phyloP scores from a whole-genome alignment of 2,797 vertebrate species.

The Chaetodon trifasciatus region DNA sequence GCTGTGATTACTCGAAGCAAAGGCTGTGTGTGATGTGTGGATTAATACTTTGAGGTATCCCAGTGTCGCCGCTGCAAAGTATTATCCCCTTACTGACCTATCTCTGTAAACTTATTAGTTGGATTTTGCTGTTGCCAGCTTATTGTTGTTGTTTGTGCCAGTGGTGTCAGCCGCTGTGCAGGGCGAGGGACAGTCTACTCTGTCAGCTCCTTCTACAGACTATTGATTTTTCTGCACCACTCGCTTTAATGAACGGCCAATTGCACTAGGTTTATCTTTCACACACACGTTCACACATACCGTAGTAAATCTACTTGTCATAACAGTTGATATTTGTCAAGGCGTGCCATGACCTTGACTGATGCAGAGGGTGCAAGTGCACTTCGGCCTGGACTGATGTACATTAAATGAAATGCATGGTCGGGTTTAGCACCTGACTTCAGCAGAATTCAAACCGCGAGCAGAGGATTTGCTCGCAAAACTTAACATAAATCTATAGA shows the following conservation, averaged over 20 bases:
- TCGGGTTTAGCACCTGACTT: slow-evolving; percentile 70
- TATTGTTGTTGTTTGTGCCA: slow-evolving; percentile 60
- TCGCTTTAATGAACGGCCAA: slow-evolving; percentile 78
- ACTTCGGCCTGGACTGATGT: slow-evolving; percentile 26
- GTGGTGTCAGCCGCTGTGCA: slow-evolving; percentile 50
- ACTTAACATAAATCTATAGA: slow-evolving; percentile 54
- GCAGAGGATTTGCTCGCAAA: slow-evolving; percentile 43
- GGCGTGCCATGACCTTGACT: slow-evolving; percentile 73
- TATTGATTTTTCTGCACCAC: slow-evolving; percentile 84
- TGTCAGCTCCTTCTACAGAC: slow-evolving; percentile 70
- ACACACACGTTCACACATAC: slow-evolving; percentile 14
- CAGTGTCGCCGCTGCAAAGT: background rate
- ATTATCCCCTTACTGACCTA: slow-evolving; percentile 25
- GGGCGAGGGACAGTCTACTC: slow-evolving; percentile 61
- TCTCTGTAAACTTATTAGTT: slow-evolving; percentile 53
- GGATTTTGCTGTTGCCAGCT: slow-evolving; percentile 55
- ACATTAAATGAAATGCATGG: slow-evolving; percentile 69
- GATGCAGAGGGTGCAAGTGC: slow-evolving; percentile 48
- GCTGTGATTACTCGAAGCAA: slow-evolving; percentile 43
- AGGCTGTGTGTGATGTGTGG: slow-evolving; percentile 18
- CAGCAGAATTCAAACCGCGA: slow-evolving; percentile 66
- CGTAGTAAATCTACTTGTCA: slow-evolving; percentile 67
- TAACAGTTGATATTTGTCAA: slow-evolving; percentile 75
- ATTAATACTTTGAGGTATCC: slow-evolving; percentile 47
- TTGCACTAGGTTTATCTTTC: slow-evolving; percentile 72